phyloP scores from a whole-genome alignment of 2,888 invertebrate species.

The Amiota minor region DNA sequence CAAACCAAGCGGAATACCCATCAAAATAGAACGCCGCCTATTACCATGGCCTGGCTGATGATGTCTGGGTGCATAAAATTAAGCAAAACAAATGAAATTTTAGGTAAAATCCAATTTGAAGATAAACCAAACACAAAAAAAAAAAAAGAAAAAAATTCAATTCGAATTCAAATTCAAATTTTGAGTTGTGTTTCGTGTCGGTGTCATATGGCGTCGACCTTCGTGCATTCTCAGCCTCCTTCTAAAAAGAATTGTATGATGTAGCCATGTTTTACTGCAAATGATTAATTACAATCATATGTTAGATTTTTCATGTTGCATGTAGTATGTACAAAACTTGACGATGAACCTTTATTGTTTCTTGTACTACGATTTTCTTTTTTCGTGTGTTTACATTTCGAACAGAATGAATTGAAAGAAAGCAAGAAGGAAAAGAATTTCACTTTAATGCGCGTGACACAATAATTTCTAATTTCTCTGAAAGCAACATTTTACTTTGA shows the following conservation, averaged over 20 bases:
- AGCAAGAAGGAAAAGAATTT: background rate
- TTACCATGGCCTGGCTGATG: conserved; percentile 39
- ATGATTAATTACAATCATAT: conserved; percentile 70
- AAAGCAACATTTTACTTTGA: conserved; percentile 35
- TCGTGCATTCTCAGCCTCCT: conserved; percentile 16
- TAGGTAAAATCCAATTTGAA: conserved; percentile 32
- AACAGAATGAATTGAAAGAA: no score
- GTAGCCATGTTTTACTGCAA: conserved; percentile 30
- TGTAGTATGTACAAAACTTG: background rate
- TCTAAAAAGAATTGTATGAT: background rate
- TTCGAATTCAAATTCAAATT: background rate
- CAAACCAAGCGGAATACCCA: background rate
- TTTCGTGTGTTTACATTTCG: background rate
- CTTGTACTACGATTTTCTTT: conserved; percentile 4
- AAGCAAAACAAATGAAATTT: conserved; percentile 52
- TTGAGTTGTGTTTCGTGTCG: background rate
- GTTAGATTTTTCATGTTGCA: conserved; percentile 41
- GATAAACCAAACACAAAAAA: background rate
- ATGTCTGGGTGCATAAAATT: conserved; percentile 58
- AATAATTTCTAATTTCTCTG: conserved; percentile 42
- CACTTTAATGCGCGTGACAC: conserved; percentile 48
- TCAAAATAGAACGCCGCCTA: conserved; percentile 31
- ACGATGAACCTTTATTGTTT: background rate
- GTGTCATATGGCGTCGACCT: conserved; percentile 14
- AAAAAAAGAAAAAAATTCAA: background rate